Base-by-base conservation (phyloP, 2,113 vertebrate species). In the Dromiciops gliroides region DNA sequence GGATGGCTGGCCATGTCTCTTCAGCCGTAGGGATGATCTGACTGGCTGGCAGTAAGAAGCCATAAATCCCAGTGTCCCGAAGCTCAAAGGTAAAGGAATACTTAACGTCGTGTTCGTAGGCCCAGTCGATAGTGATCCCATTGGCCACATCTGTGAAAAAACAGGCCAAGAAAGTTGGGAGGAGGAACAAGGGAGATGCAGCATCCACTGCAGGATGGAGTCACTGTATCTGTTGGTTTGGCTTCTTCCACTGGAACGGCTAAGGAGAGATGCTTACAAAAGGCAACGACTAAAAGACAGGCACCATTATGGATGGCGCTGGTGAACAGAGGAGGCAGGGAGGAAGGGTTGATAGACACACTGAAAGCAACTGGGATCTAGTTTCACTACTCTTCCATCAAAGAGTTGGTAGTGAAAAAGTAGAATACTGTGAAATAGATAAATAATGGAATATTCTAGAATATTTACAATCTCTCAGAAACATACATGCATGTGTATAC, bases 1-100 rank as follows among this genome's bases (percentile, higher is more conserved):
- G 98, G 48, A 99, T 97, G 0, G 99, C 99, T 2, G 98, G 96
- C 99, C 99, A 99, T 0, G 99, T 99, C 98, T 99, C 99, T 0
- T 99, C 96, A 53, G 99, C 99, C 0, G 99, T 99, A 94, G 99
- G 99, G 90, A 99, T 25, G 96, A 99, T 99, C 98, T 99, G 99
- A 14, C 95, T 22, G 94, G 99, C 99, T 0, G 99, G 99, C 96
- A 99, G 98, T 93, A 99, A 90, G 98, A 99, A 99, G 9, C 99
- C 99, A 0, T 99, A 99, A 47, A 2, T 98, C 9, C 99, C 99
- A 0, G 98, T 99, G 98, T 99, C 99, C 92, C 99, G 99, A 96
- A 99, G 99, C 98, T 99, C 99, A 0, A 99, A 98, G 89, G 98
- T 98, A 94, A 98, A 99, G 89, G 99, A 99, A 50, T 99, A 99